Base-by-base conservation (phyloP, 2,888 invertebrate genomes). In the Athalia rosae region DNA sequence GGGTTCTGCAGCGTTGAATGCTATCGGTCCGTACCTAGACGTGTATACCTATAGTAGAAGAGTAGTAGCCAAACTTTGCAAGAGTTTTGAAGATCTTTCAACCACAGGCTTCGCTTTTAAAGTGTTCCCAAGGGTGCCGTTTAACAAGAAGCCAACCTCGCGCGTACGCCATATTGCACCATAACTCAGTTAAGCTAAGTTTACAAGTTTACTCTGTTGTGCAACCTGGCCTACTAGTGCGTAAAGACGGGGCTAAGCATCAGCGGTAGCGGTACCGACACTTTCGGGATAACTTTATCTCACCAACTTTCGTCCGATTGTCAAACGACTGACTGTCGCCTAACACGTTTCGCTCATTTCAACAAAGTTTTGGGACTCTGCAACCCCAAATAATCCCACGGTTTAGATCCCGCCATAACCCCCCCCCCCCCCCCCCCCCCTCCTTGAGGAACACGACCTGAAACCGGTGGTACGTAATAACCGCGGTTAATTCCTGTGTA, bases 1-100 rank as follows among this genome's bases (percentile, higher is more conserved):
- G 81, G 81, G 82, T 83, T 83, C 83, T 84, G 79, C 82, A 82
- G 80, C 80, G 78, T 71, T 4, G 59, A 59, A 15, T 15, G 58
- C 50, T 58, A n/a, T 59, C 8, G 7, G 11, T 50, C 50, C 63
- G 45, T 11, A 63, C 45, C 43, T 45, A 45, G 43, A 62, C 15
- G n/a, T 63, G n/a, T 13, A 43, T 53, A 56, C 15, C 15, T 4
- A 7, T 13, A 61, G 8, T 63, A n/a, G 5, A 47, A 13, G 45
- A 45, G 45, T 45, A 58, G 71, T 71, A 58, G 71, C 71, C 71
- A 13, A 71, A 71, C 56, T 71, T 71, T 71, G 13, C n/a, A 67
- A 71, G 71, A 71, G 78, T 78, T 67, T 77, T 76, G 76, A 77
- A 79, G 78, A 81, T 79, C 77, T 78, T 73, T 47, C 41, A 76